Conservation (phyloP, 1,140 invertebrate species). For the Drosophila parabipectinata region DNA sequence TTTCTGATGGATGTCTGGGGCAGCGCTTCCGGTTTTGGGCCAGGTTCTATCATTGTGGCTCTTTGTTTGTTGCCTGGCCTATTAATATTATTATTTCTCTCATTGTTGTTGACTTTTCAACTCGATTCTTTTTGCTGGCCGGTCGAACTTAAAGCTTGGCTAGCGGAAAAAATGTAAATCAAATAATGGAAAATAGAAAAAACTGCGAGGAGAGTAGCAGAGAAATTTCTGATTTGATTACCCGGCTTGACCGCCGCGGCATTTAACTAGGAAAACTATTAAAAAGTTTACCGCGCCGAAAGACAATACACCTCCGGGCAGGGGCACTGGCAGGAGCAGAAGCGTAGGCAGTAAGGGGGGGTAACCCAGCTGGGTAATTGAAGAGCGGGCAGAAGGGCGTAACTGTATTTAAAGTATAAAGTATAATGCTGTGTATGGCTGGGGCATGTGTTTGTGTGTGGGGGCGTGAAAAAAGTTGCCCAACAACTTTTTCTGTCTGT, state of each 20-base stretch:
- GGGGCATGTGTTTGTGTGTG: not conserved
- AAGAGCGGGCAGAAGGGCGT: slow-evolving; percentile 1
- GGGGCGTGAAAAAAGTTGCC: slow-evolving; percentile 45
- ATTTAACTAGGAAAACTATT: slow-evolving; percentile 47
- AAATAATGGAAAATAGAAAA: slow-evolving; percentile 13
- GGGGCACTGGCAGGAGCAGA: not conserved
- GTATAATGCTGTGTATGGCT: not conserved
- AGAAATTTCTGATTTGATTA: slow-evolving; percentile 28
- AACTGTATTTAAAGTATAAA: slow-evolving; percentile 16
- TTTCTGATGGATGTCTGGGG: slow-evolving; percentile 45
- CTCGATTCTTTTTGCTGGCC: slow-evolving; percentile 19
- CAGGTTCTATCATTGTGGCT: not conserved
- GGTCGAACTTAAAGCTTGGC: not conserved
- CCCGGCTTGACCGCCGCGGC: slow-evolving; percentile 9
- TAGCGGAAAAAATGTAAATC: slow-evolving; percentile 1
- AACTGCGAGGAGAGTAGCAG: not conserved
- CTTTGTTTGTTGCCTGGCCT: slow-evolving; percentile 5
- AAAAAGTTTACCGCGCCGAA: slow-evolving; percentile 38
- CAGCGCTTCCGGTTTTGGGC: slow-evolving; percentile 63
- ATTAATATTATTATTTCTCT: slow-evolving; percentile 4
- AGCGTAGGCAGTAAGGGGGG: not conserved
- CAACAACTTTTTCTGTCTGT: slow-evolving; percentile 59
- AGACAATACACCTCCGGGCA: slow-evolving; percentile 9
- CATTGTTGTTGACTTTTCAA: slow-evolving; percentile 6
- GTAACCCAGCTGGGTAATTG: not conserved